Conservation (phyloP, 2,113 vertebrate genomes). For the Clarias macrocephalus region DNA sequence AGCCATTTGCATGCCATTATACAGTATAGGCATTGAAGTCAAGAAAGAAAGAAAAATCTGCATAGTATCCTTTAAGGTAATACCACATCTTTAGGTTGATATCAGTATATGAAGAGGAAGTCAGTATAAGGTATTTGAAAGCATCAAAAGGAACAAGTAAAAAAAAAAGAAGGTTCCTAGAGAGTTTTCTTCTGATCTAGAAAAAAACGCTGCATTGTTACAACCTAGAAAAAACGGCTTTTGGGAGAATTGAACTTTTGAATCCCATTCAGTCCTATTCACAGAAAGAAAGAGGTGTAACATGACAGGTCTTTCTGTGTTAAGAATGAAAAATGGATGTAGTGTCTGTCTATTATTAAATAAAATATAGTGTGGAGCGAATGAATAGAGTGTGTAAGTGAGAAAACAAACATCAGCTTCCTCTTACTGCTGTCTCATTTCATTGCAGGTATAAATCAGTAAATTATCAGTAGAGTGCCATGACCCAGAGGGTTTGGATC, state of each 20-base stretch:
- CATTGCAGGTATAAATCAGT: slow-evolving; percentile 11
- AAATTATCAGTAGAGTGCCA: slow-evolving; percentile 25
- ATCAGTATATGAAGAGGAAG: neutral
- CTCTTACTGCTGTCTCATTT: slow-evolving; percentile 17
- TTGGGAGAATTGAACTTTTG: neutral
- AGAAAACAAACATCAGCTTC: neutral
- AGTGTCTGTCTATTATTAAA: slow-evolving; percentile 10
- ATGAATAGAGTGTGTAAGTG: slow-evolving; percentile 10
- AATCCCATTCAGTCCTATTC: neutral
- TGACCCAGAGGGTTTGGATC: slow-evolving; percentile 17
- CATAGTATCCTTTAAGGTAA: neutral
- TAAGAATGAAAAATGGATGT: slow-evolving; percentile 18
- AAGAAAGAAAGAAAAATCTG: neutral
- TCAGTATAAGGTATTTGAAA: neutral
- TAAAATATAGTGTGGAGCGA: neutral
- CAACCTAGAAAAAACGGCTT: neutral
- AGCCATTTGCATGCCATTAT: neutral
- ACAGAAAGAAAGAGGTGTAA: neutral
- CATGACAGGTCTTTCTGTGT: slow-evolving; percentile 7
- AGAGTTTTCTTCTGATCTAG: neutral
- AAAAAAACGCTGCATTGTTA: neutral
- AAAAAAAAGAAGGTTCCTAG: neutral
- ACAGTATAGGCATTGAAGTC: no score
- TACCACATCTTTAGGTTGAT: neutral
- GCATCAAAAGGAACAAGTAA: neutral